A percentile compares a stretch with the other conserved stretches of the same genome.
These are phyloP conservation scores for Chaetodon trifascialis DNA, from an alignment of 2,113 vertebrate species.

Conservation along the genomic window DNA sequence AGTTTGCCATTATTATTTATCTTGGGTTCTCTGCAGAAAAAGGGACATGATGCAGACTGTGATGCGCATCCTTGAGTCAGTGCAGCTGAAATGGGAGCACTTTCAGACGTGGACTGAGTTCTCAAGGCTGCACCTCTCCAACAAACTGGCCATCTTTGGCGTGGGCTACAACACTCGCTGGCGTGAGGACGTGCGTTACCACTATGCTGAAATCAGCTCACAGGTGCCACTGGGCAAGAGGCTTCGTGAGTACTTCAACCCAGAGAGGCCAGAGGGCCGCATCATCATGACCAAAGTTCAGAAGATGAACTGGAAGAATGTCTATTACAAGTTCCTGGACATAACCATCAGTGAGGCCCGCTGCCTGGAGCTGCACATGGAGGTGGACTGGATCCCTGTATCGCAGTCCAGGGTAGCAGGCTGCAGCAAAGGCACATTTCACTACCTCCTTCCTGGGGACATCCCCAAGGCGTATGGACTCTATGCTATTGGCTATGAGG, in stretches of 20 bases:
- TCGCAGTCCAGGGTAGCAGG: conserved; percentile 89
- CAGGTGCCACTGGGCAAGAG: conserved; percentile 96
- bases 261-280: conserved; percentile 94
- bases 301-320: conserved; percentile 99
- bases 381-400: conserved; percentile 96
- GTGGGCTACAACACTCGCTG: conserved; percentile 98
- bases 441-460: conserved; percentile 95
- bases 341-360: conserved; percentile 97
- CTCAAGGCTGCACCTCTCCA: conserved; percentile 95
- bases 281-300: conserved; percentile 96
- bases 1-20: not conserved
- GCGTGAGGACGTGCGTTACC: conserved; percentile 96
- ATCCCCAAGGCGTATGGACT: conserved; percentile 95
- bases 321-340: conserved; percentile 98
- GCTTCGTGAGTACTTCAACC: conserved; percentile 97
- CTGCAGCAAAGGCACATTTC: conserved; percentile 86
- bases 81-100: conserved; percentile 97
- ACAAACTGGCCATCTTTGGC: conserved; percentile 98
- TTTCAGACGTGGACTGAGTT: conserved; percentile 99
- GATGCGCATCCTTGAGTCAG: conserved; percentile 94
- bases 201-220: conserved; percentile 97
- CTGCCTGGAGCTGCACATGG: conserved; percentile 97
- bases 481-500: conserved; percentile 94
- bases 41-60: conserved; percentile 94
- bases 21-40: conserved; percentile 60